Percentiles rank a stretch among this genome's conserved stretches.
Evolutionary conservation across 1,140 invertebrate genomes (phyloP).

Genomic region (Globodera ellingtonae): DNA sequence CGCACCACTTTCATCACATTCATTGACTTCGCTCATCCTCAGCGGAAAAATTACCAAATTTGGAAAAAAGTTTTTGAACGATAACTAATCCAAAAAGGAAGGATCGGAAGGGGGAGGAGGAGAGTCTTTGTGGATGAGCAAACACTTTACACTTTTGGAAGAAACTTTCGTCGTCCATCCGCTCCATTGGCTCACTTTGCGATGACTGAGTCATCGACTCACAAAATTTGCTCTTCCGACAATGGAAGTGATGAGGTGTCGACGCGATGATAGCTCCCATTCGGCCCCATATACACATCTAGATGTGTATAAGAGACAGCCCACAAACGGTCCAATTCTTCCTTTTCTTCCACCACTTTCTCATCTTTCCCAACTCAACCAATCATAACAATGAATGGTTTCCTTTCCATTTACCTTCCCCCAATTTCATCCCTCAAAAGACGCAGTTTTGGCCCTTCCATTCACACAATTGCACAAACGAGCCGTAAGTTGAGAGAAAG

Average conservation of each 20-base stretch:
- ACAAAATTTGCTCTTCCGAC: not conserved
- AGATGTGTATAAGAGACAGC: no score
- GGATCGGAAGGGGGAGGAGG: not conserved
- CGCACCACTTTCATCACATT: not conserved
- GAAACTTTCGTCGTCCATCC: not conserved
- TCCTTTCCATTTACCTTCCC: not conserved
- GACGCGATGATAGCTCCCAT: not conserved
- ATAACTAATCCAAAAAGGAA: not conserved
- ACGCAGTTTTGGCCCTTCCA: not conserved
- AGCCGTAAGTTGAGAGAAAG: not conserved
- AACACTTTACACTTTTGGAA: slow-evolving; percentile 1
- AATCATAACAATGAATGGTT: slow-evolving; percentile 2
- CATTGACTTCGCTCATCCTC: not conserved
- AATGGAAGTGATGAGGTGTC: not conserved
- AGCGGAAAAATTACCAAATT: not conserved
- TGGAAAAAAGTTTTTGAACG: not conserved
- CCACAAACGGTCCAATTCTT: no score
- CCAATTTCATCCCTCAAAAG: not conserved
- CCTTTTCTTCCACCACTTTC: not conserved
- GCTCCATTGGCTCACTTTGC: not conserved
- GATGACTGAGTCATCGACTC: not conserved
- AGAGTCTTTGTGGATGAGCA: not conserved
- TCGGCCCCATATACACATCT: no score
- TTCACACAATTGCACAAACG: not conserved
- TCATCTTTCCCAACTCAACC: not conserved